A percentile compares a stretch with the other conserved stretches of the same genome.
phyloP scores from a whole-genome alignment of 2,113 vertebrate species.

The Sprattus sprattus region DNA sequence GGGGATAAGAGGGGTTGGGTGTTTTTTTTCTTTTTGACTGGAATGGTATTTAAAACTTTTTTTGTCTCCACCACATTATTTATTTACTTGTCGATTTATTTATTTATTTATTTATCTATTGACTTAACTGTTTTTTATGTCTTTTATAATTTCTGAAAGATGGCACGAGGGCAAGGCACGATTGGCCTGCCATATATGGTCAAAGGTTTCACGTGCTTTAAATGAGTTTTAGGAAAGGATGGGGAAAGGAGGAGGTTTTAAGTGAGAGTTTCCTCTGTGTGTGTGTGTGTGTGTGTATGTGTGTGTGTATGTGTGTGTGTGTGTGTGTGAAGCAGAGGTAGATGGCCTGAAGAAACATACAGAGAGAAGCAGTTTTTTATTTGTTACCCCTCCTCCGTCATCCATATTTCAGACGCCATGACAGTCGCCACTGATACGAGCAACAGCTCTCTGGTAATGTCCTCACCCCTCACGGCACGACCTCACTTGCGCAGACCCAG shows the following conservation, averaged over 20 bases:
- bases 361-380: not conserved
- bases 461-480: not conserved
- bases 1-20: too few species aligned
- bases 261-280: not conserved
- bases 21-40: not conserved
- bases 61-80: not conserved
- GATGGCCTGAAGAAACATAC: not conserved
- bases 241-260: not conserved
- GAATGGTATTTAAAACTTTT: not conserved
- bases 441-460: not conserved
- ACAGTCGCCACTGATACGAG: not conserved
- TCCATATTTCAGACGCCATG: not conserved
- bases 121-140: not conserved
- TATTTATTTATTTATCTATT: not conserved
- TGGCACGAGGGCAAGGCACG: not conserved
- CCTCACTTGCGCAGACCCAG: not conserved
- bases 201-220: not conserved
- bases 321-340: not conserved
- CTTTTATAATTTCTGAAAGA: not conserved
- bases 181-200: too few species aligned
- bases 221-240: not conserved
- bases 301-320: not conserved
- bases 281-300: not conserved
- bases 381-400: not conserved
- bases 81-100: not conserved